Conservation (phyloP, 2,888 invertebrate species). For the Aphodius sticticus region DNA sequence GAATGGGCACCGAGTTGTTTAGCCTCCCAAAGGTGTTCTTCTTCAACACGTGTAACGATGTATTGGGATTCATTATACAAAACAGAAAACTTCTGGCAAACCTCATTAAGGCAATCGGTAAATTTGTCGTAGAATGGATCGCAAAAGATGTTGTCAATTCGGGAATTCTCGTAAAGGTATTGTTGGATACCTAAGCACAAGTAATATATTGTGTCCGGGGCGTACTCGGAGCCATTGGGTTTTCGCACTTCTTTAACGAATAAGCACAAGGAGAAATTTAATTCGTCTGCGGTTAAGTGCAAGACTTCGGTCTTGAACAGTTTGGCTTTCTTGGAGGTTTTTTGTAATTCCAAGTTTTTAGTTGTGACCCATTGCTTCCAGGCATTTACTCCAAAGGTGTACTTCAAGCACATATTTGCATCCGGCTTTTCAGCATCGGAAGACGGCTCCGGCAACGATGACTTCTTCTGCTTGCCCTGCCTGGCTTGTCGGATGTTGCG, state of each 20-base stretch:
- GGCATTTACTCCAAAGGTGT: slow-evolving; percentile 87
- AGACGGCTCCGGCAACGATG: neutral
- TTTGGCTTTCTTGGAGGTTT: slow-evolving; percentile 35
- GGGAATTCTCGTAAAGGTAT: slow-evolving; percentile 86
- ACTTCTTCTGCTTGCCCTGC: slow-evolving; percentile 28
- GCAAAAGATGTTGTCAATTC: slow-evolving; percentile 91
- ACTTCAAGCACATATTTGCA: slow-evolving; percentile 85
- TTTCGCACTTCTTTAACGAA: slow-evolving; percentile 90
- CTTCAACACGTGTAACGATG: slow-evolving; percentile 87
- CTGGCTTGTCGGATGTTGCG: slow-evolving; percentile 47
- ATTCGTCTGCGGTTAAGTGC: slow-evolving; percentile 83
- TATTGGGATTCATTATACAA: slow-evolving; percentile 82
- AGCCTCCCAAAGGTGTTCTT: slow-evolving; percentile 92
- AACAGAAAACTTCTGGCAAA: slow-evolving; percentile 79
- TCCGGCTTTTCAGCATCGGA: slow-evolving; percentile 79
- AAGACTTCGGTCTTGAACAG: slow-evolving; percentile 78
- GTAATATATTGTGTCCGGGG: slow-evolving; percentile 90
- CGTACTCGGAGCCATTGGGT: slow-evolving; percentile 72
- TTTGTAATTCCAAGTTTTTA: slow-evolving; percentile 67
- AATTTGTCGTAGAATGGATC: slow-evolving; percentile 88
- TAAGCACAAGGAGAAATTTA: slow-evolving; percentile 83
- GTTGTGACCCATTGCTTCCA: slow-evolving; percentile 90
- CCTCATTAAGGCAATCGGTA: slow-evolving; percentile 84
- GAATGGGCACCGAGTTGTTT: slow-evolving; percentile 92
- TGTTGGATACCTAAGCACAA: slow-evolving; percentile 88